Evolutionary conservation across 1,140 invertebrate species (phyloP).

Genomic region (Telenomus remus): DNA sequence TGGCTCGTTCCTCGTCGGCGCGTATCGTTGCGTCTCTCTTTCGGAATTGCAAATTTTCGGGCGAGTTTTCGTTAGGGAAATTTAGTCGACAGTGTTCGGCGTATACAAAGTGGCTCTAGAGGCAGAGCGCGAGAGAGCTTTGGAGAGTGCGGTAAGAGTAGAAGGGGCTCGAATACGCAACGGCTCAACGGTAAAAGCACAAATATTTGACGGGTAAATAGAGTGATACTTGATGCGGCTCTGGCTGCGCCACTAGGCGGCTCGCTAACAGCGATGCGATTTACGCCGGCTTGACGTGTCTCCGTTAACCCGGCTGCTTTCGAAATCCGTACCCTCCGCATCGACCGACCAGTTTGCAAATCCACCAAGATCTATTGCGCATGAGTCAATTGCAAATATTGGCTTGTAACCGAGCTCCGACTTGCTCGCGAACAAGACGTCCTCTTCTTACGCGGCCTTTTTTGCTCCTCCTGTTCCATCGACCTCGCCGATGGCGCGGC

Average conservation of each 20-base stretch:
- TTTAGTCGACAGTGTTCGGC: conserved; percentile 69
- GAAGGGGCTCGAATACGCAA: conserved; percentile 65
- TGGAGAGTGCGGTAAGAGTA: conserved; percentile 57
- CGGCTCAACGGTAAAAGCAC: conserved; percentile 74
- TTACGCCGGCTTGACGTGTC: conserved; percentile 57
- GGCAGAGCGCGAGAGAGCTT: conserved; percentile 65
- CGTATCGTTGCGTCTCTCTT: conserved; percentile 60
- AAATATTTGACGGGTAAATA: conserved; percentile 77
- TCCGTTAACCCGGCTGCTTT: conserved; percentile 61
- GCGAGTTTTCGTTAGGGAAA: conserved; percentile 75
- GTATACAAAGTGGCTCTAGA: conserved; percentile 74
- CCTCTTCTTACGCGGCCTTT: too few relatives aligned
- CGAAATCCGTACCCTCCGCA: conserved; percentile 64
- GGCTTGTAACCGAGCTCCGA: conserved; percentile 59
- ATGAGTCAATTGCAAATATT: conserved; percentile 70
- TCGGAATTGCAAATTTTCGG: conserved; percentile 75
- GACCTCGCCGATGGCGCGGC: too few relatives aligned
- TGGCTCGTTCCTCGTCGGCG: conserved; percentile 28
- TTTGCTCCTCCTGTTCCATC: too few relatives aligned
- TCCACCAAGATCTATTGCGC: conserved; percentile 62
- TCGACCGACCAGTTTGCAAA: conserved; percentile 64
- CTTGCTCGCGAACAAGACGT: too few relatives aligned
- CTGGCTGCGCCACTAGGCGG: conserved; percentile 54
- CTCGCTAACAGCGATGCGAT: conserved; percentile 51
- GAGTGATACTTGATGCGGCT: conserved; percentile 75